phyloP scores from a whole-genome alignment of 2,113 vertebrate species.

The Elanus axillaris region DNA sequence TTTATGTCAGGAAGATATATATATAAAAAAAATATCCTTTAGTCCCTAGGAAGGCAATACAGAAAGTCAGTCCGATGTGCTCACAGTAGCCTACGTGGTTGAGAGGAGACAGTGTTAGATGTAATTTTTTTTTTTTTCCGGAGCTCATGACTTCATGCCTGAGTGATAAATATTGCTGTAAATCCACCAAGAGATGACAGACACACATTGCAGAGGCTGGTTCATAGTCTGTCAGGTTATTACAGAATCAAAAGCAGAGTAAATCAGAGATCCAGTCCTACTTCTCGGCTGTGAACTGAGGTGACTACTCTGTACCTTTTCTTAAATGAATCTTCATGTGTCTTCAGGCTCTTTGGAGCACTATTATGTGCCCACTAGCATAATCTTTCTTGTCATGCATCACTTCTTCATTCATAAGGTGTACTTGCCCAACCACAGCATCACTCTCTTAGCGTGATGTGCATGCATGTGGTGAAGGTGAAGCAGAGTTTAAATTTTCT shows the following conservation, averaged over 20 bases:
- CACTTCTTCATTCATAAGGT: neutral
- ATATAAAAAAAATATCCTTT: neutral
- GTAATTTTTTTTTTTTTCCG: neutral
- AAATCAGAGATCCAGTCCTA: neutral
- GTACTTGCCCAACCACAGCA: neutral
- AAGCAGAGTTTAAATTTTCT: neutral
- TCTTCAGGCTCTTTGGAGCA: neutral
- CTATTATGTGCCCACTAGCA: neutral
- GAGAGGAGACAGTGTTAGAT: neutral
- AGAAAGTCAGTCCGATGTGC: neutral
- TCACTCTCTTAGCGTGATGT: neutral
- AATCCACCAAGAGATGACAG: neutral
- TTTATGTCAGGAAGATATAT: neutral
- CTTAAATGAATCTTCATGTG: neutral
- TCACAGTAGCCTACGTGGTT: neutral
- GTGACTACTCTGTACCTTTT: neutral
- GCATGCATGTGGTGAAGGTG: neutral
- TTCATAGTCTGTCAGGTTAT: neutral
- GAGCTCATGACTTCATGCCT: neutral
- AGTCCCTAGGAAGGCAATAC: neutral
- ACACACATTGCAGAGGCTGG: neutral
- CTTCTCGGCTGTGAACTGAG: neutral
- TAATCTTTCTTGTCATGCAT: neutral
- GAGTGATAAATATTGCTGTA: neutral
- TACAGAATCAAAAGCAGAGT: neutral